phyloP scores from a whole-genome alignment of 2,797 vertebrate species.

The Sylvilagus floridanus region DNA sequence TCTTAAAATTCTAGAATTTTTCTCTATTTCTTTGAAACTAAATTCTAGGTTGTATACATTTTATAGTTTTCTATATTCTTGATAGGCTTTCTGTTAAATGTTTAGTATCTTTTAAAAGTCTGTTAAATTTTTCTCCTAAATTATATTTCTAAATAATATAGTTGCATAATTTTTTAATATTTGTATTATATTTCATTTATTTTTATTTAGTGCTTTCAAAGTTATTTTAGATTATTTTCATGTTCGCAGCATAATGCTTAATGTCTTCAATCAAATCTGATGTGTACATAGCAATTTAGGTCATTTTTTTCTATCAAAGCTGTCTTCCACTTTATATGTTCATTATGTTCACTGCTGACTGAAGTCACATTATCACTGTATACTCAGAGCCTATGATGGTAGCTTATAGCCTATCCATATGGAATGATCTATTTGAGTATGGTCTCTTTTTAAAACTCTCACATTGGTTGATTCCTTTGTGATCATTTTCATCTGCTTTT shows the following conservation, averaged over 20 bases:
- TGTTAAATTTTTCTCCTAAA: neutral
- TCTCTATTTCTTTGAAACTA: neutral
- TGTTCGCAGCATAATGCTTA: neutral
- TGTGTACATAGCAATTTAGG: neutral
- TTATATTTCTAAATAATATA: neutral
- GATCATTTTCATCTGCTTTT: neutral
- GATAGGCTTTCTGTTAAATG: neutral
- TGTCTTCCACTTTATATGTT: neutral
- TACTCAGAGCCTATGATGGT: neutral
- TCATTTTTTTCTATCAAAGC: neutral
- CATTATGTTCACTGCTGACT: neutral
- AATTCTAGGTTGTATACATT: neutral
- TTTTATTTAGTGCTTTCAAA: neutral
- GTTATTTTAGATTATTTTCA: neutral
- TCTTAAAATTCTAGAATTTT: neutral
- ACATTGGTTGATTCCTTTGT: neutral
- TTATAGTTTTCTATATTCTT: neutral
- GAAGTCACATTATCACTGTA: neutral
- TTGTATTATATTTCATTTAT: neutral
- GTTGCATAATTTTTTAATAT: neutral
- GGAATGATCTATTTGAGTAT: neutral
- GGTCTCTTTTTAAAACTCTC: neutral
- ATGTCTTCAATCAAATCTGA: neutral
- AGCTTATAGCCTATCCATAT: neutral
- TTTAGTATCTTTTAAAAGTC: neutral